Percentiles rank a stretch among this genome's conserved stretches.
Conservation (phyloP, 2,797 vertebrate species). For the Bradypodion ventrale region DNA sequence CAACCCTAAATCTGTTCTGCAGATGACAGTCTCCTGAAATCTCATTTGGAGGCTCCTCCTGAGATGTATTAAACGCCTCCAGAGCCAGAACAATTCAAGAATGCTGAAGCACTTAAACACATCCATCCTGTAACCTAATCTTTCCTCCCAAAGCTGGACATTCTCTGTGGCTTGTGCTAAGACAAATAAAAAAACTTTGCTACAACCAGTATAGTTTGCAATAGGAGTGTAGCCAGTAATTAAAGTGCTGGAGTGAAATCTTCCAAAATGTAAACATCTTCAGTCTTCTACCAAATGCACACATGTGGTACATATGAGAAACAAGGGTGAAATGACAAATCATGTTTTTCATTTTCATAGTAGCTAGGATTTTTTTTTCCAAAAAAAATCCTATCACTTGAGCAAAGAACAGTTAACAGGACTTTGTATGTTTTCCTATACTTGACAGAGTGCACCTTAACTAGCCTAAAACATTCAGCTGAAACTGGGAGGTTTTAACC, state of each 20-base stretch:
- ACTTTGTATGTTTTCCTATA: not conserved
- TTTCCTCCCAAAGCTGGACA: not conserved
- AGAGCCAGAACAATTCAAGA: conserved; percentile 34
- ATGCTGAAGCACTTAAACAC: not conserved
- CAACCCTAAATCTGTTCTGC: conserved; percentile 62
- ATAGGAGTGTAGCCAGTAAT: not conserved
- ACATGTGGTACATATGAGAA: not conserved
- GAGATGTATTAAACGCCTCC: conserved; percentile 51
- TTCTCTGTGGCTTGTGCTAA: not conserved
- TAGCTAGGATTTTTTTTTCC: no score
- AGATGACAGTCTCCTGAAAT: conserved; percentile 37
- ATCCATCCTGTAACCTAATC: accelerated
- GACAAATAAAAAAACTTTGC: not conserved
- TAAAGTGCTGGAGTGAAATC: not conserved
- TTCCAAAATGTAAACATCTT: not conserved
- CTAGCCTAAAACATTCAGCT: no score
- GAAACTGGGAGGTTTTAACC: no score
- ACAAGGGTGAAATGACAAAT: no score
- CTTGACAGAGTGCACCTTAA: no score
- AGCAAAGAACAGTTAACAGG: not conserved
- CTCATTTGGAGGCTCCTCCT: not conserved
- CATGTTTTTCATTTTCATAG: not conserved
- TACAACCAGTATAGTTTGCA: not conserved
- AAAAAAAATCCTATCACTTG: not conserved
- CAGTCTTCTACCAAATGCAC: not conserved